Percentiles rank a stretch among this genome's conserved stretches.
These are phyloP conservation scores for Strigamia maritima DNA, from an alignment of 2,888 invertebrate species.

Conservation along the genomic window DNA sequence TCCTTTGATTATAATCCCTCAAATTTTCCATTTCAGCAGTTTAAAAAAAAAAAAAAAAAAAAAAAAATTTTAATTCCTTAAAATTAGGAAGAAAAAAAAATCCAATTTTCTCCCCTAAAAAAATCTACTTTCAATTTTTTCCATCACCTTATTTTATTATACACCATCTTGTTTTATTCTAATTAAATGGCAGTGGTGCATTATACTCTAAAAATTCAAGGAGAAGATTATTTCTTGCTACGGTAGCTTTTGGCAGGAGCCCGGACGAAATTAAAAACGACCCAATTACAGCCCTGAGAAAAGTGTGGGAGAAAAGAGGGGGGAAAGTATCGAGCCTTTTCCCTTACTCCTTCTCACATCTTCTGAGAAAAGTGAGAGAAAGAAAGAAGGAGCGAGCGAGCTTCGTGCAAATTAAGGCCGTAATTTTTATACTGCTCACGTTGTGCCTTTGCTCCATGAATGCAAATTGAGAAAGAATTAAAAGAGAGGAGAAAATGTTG, in stretches of 20 bases:
- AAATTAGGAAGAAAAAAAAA: background rate
- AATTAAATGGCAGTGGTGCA: slow-evolving; percentile 15
- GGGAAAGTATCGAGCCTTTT: background rate
- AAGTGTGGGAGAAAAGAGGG: background rate
- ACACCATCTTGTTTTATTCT: slow-evolving; percentile 15
- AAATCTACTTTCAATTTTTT: no score
- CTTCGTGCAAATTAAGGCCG: slow-evolving; percentile 10
- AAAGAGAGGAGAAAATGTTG: slow-evolving; percentile 1
- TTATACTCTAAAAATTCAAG: slow-evolving; percentile 7
- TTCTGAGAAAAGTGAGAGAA: background rate
- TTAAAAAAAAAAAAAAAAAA: background rate
- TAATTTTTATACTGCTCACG: slow-evolving; percentile 15
- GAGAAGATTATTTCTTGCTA: slow-evolving; percentile 2
- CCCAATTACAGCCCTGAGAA: slow-evolving; percentile 12
- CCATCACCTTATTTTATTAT: slow-evolving; percentile 10
- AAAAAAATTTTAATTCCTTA: background rate
- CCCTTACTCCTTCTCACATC: background rate
- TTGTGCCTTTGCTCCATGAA: slow-evolving; percentile 15
- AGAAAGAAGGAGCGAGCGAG: background rate
- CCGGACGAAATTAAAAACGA: slow-evolving; percentile 9
- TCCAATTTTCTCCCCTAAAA: background rate
- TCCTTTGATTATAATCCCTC: no score
- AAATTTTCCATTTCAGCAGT: no score
- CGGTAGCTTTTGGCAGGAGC: slow-evolving; percentile 15
- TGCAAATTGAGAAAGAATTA: slow-evolving; percentile 15